Evolutionary conservation across 2,797 vertebrate genomes (phyloP).

Genomic region (Sebastes matsubarae): DNA sequence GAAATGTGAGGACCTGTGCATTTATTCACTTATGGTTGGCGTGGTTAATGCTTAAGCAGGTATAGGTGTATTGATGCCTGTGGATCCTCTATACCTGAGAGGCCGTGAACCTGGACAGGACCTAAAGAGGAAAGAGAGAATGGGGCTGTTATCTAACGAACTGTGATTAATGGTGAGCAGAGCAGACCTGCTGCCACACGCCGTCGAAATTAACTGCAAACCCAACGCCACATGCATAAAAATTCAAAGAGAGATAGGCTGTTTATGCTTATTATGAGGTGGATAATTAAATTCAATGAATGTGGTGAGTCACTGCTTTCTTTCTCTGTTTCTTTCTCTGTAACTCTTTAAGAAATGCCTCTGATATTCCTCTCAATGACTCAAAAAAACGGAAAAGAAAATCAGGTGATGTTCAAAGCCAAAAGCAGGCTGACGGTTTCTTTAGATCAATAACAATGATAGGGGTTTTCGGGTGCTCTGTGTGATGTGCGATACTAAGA

Average conservation of each 20-base stretch:
- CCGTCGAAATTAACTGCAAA: constrained; percentile 27
- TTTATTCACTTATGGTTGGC: constrained; percentile 61
- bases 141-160: constrained; percentile 36
- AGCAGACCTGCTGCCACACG: constrained; percentile 58
- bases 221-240: constrained; percentile 9
- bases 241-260: constrained; percentile 24
- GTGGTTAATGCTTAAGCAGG: constrained; percentile 72
- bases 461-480: constrained; percentile 13
- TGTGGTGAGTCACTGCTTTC: constrained; percentile 22
- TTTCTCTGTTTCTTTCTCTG: constrained; percentile 34
- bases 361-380: constrained; percentile 33
- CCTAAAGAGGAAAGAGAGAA: constrained; percentile 25
- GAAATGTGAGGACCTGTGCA: constrained; percentile 46
- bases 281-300: constrained; percentile 44
- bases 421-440: constrained; percentile 27
- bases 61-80: constrained; percentile 36
- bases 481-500: constrained; percentile 42
- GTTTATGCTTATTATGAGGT: constrained; percentile 42
- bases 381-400: constrained; percentile 33
- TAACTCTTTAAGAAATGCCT: constrained; percentile 25
- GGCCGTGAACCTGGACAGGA: constrained; percentile 38
- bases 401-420: constrained; percentile 52
- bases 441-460: constrained; percentile 61
- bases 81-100: constrained; percentile 24
- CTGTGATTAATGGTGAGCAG: constrained; percentile 33